Evolutionary conservation across 2,113 vertebrate genomes (phyloP), one percentile per base, ranked within the genome.

Genomic region (Trinectes maculatus): DNA sequence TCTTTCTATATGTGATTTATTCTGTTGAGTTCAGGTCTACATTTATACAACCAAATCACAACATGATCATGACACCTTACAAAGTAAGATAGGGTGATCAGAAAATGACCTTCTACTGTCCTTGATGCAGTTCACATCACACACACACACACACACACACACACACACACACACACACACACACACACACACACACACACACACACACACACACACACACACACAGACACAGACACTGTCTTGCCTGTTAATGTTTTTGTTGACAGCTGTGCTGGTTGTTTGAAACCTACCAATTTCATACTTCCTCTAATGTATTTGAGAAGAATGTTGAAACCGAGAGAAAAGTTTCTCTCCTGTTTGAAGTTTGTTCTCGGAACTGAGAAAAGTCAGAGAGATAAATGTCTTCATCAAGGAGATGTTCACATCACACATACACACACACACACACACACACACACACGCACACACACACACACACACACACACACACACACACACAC

Each of bases 221-320:
- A 51, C 74, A 63, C 54, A 54, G 40, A 49, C 43, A 39, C 44
- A 52, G 16, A 25, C 61, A 63, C 46, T 43, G 58, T 7, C 3
- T 42, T 44, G 9, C 10, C 19, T 4, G 29, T 49, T 81, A 55
- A 58, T 57, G 44, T 65, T 73, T 72, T 79, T 51, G 49, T 69
- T 78, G 75, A 62, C 52, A 74, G 78, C 54, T 52, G 11, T 66
- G 25, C 70, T 61, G 68, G 77, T 71, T 82, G 80, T 74, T 63
- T 13, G 49, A 74, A 33, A 33, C 33, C 22, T 47, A 5, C 49
- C 36, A 33, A 47, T 64, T 57, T 43, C 29, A 53, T 33, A 54
- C 18, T 58, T 49, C 4, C 24, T 63, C 56, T 74, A 63, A 68
- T 76, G 80, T 59, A 31, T 71, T 19, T 46, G 29, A 62, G 62